Base-by-base conservation (phyloP, 1,140 invertebrate genomes). In the Harpegnathos saltator region DNA sequence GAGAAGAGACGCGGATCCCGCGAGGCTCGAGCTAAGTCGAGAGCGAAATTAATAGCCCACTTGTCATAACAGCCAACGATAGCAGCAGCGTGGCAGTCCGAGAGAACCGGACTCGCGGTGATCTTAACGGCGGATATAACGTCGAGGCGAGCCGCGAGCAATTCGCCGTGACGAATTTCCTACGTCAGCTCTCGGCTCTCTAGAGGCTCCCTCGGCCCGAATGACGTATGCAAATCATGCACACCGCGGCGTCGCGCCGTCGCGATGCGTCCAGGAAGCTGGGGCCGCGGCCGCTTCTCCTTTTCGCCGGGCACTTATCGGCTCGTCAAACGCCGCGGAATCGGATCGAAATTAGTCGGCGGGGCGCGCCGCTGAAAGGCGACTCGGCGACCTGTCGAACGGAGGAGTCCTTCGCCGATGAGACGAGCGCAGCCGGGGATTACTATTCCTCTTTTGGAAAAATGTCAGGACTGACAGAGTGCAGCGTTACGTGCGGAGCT, bases 151-250 rank as follows among this genome's bases (percentile, higher is more conserved):
- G 86, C 84, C 77, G 48, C 86, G 73, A 89, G 87, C 87, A 88
- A 83, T 84, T 86, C 88, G 72, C 86, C 88, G 71, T 89, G 89
- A 89, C 87, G 87, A 89, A 89, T 89, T 87, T 87, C 85, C 85
- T 83, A 85, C 87, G 85, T 89, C 85, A 73, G 82, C 78, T 86
- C 75, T 82, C 68, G 29, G 48, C 74, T 88, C 77, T 78, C 66
- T 33, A 24, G 65, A 82, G 83, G 58, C 83, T 82, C 82, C 80
- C 85, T 71, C 72, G 56, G 33, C 50, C 24, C 75, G 85, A 81
- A 83, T 86, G 85, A 89, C 87, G 83, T 89, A 89, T 89, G 89
- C 80, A 89, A 89, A 89, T 89, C 78, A 82, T 29, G 62, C 71
- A 54, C 69, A 52, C 11, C 66, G 66, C 54, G 61, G 75, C 73